phyloP scores from a whole-genome alignment of 2,797 vertebrate species.

The Geotrypetes seraphini region DNA sequence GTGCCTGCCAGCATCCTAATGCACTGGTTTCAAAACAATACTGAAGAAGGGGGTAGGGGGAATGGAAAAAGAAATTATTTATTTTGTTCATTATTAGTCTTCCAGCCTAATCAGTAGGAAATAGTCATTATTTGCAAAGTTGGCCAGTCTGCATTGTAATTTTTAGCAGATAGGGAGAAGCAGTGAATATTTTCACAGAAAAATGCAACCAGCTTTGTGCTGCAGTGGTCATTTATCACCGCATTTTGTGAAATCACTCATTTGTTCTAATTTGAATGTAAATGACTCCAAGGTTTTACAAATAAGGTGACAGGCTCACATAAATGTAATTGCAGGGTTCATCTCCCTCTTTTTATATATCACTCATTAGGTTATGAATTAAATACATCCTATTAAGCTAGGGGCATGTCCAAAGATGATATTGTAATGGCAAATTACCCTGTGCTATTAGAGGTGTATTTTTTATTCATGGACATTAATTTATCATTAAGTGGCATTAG shows the following conservation, averaged over 20 bases:
- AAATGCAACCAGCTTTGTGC: constrained; percentile 58
- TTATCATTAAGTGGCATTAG: constrained; percentile 78
- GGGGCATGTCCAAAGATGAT: constrained; percentile 81
- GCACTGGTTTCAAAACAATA: constrained; percentile 30
- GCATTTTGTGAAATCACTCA: constrained; percentile 75
- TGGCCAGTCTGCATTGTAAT: constrained; percentile 68
- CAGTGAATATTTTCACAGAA: constrained; percentile 63
- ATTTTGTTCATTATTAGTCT: constrained; percentile 66
- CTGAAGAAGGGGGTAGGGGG: constrained; percentile 14
- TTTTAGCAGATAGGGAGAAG: constrained; percentile 72
- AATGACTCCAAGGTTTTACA: constrained; percentile 80
- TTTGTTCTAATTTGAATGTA: constrained; percentile 81
- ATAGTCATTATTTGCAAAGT: constrained; percentile 68
- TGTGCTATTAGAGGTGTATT: constrained; percentile 76
- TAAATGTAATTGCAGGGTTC: constrained; percentile 78
- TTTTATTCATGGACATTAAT: constrained; percentile 82
- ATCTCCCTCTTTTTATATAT: constrained; percentile 79
- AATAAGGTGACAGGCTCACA: constrained; percentile 80
- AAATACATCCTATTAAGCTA: constrained; percentile 81
- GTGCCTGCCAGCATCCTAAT: constrained; percentile 32
- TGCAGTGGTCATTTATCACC: constrained; percentile 67
- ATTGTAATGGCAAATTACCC: constrained; percentile 81
- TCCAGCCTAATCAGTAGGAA: constrained; percentile 70
- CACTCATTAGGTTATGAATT: constrained; percentile 82
- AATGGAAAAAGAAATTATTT: constrained; percentile 63